Percentiles rank a stretch among this genome's conserved stretches.
Evolutionary conservation across 1,140 invertebrate genomes (phyloP).

Genomic region (Trinorchestia longiramus): DNA sequence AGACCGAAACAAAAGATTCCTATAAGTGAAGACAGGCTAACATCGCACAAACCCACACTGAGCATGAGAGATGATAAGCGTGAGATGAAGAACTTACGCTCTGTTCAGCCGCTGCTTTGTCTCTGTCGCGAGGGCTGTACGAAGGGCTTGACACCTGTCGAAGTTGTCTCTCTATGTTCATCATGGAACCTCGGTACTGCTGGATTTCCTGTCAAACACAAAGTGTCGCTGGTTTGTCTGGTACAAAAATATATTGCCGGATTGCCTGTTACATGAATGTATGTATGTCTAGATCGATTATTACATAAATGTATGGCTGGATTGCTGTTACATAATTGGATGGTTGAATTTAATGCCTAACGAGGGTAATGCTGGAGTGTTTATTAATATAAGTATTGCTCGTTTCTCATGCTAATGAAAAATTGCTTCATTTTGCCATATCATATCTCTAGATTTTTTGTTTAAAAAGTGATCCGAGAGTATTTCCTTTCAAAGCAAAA

Average conservation of each 20-base stretch:
- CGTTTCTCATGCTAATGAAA: background rate
- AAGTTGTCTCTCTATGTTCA: conserved; percentile 87
- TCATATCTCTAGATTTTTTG: background rate
- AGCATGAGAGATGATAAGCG: background rate
- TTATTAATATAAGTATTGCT: background rate
- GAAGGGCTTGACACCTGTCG: conserved; percentile 83
- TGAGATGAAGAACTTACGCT: conserved; percentile 80
- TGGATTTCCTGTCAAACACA: conserved; percentile 80
- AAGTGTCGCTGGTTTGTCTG: background rate
- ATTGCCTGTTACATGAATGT: background rate
- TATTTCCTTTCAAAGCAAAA: background rate
- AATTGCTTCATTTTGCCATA: background rate
- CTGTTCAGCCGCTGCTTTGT: conserved; percentile 86
- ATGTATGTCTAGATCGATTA: no score
- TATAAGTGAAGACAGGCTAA: background rate
- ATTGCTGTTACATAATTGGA: background rate
- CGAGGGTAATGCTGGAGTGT: background rate
- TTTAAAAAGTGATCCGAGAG: background rate
- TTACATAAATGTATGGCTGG: background rate
- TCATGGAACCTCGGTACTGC: conserved; percentile 82
- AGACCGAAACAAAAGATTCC: background rate
- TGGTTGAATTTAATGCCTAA: background rate
- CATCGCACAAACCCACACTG: background rate
- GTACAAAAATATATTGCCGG: background rate
- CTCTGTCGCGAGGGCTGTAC: conserved; percentile 84